phyloP scores from a whole-genome alignment of 1,140 invertebrate genomes.

The Spodoptera frugiperda region DNA sequence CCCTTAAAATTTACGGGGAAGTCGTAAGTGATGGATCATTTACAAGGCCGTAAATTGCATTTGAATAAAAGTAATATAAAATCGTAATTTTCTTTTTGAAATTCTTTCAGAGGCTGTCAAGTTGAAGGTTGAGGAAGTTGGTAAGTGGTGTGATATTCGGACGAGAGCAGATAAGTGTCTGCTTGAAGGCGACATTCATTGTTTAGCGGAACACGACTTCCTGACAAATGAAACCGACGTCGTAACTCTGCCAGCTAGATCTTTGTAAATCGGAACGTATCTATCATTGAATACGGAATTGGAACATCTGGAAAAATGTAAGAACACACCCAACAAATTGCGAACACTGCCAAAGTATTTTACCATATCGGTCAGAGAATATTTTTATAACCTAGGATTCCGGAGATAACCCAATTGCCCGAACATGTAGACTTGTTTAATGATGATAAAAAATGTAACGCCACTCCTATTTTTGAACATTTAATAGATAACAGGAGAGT shows the following conservation, averaged over 20 bases:
- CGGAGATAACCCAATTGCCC: not conserved
- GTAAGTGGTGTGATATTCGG: not conserved
- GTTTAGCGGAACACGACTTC: constrained; percentile 12
- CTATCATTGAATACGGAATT: not conserved
- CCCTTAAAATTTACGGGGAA: constrained; percentile 7
- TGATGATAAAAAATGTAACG: constrained; percentile 26
- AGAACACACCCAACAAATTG: not conserved
- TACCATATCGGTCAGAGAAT: not conserved
- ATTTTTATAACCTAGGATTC: constrained; percentile 18
- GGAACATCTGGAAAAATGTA: not conserved
- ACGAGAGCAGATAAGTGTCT: constrained; percentile 9
- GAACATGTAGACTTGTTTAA: constrained; percentile 7
- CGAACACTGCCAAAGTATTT: not conserved
- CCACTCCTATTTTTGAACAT: constrained; percentile 25
- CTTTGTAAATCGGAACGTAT: not conserved
- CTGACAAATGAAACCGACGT: constrained; percentile 18
- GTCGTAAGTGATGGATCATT: constrained; percentile 26
- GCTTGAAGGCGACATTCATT: constrained; percentile 25
- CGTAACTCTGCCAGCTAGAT: constrained; percentile 4
- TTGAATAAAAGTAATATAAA: constrained; percentile 17
- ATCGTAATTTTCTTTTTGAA: not conserved
- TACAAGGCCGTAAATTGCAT: constrained; percentile 22
- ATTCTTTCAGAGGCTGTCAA: not conserved
- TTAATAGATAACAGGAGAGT: constrained; percentile 12
- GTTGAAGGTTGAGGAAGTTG: not conserved